These are phyloP conservation scores for Melangyna quadrimaculata DNA, from an alignment of 2,888 invertebrate genomes.

Conservation along the genomic window DNA sequence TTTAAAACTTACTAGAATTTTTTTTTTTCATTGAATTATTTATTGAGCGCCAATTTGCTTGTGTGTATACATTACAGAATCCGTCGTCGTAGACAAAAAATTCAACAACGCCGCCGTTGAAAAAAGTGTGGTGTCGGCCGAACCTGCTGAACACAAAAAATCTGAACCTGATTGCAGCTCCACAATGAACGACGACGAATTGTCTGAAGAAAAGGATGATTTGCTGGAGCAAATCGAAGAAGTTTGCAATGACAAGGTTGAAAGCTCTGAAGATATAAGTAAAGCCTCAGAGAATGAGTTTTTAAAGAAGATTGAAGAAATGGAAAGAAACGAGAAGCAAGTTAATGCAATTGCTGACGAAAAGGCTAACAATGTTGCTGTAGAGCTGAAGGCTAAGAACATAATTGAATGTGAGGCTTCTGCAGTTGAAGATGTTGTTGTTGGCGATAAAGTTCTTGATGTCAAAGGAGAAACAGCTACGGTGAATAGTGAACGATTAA, in stretches of 20 bases:
- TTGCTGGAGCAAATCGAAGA: conserved; percentile 71
- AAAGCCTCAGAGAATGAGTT: conserved; percentile 70
- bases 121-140: neutral
- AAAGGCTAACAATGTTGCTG: neutral
- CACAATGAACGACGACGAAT: conserved; percentile 13
- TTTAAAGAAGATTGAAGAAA: conserved; percentile 70
- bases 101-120: conserved; percentile 24
- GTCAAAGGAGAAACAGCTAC: conserved; percentile 7
- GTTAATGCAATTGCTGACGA: neutral
- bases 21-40: conserved; percentile 12
- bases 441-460: conserved; percentile 42
- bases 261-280: conserved; percentile 54
- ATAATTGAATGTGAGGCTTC: conserved; percentile 41
- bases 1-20: neutral
- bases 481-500: neutral
- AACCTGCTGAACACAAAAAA: conserved; percentile 26
- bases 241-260: conserved; percentile 65
- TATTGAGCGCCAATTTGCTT: conserved; percentile 66
- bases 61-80: conserved; percentile 41
- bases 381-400: conserved; percentile 34
- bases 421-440: conserved; percentile 41
- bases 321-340: conserved; percentile 27
- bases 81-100: conserved; percentile 45
- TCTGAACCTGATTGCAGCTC: conserved; percentile 56
- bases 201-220: conserved; percentile 56